Evolutionary conservation across 1,140 invertebrate genomes (phyloP), one percentile per base, ranked within the genome.

Genomic region (Eueides isabella): DNA sequence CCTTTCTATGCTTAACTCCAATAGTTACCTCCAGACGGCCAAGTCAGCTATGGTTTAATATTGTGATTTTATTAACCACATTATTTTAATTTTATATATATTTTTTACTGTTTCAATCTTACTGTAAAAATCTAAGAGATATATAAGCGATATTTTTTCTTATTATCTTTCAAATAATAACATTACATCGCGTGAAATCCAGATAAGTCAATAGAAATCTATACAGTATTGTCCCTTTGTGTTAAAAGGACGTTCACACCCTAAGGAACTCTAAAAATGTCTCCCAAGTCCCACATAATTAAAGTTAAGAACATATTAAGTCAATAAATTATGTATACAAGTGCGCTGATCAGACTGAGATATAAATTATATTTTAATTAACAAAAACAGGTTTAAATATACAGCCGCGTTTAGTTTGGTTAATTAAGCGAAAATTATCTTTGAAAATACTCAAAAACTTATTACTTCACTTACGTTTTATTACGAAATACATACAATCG

Each of bases 311-410:
- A 70, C 65, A 44, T 70, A 74, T 74, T 74, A 74, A 70, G 67
- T 65, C 61, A 74, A 74, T 74, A 74, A 74, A 74, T 74, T 74
- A 74, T 70, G 67, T 70, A 74, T 74, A 69, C 73, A 70, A 74
- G 73, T 74, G 31, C 73, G 67, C 67, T 61, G 73, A 74, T 74
- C 73, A 63, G 73, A 67, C 73, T 30, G 64, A 66, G 73, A 69
- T 74, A 68, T 74, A 74, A 74, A 74, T 74, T 74, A 74, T 74
- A 74, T 74, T 74, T 74, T 74, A 74, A 74, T 74, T 74, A 69
- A 74, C 72, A 64, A 74, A 74, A 74, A 74, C 73, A 26, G 73
- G 73, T 74, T 74, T 30, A 63, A 30, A 41, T 63, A 73, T 65
- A 73, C 71, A 62, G 67, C 67, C 71, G 65, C 35, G 61, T 67